Percentiles rank a stretch among this genome's conserved stretches.
These are phyloP conservation scores for Peromyscus aztecus DNA, from an alignment of 2,797 vertebrate species.

Conservation along the genomic window DNA sequence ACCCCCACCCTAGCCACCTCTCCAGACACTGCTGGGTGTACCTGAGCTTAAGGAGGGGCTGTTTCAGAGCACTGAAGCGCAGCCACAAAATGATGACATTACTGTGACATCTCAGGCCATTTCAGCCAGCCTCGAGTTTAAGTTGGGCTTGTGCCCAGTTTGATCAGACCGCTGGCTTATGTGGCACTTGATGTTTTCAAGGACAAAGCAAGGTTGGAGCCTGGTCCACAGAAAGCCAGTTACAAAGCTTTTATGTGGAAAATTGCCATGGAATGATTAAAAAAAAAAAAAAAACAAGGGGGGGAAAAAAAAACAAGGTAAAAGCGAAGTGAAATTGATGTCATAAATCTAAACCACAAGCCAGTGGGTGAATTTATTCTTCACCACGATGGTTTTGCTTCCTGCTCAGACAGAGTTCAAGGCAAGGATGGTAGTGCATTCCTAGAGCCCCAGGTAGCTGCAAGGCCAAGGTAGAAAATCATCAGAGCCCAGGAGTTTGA, in stretches of 20 bases:
- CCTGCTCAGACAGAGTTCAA: background rate
- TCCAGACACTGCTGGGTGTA: background rate
- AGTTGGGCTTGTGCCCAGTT: background rate
- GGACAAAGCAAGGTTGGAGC: conserved; percentile 24
- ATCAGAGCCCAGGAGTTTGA: background rate
- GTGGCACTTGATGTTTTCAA: conserved; percentile 38
- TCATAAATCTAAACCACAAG: conserved; percentile 6
- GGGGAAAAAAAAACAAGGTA: background rate
- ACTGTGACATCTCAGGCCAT: background rate
- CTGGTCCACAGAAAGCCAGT: background rate
- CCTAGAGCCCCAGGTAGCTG: background rate
- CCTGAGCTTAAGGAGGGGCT: conserved; percentile 51
- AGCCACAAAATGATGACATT: background rate
- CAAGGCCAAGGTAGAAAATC: background rate
- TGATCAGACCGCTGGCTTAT: background rate
- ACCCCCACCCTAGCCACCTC: background rate
- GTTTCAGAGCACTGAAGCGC: conserved; percentile 56
- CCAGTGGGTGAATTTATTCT: background rate
- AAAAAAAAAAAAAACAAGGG: background rate
- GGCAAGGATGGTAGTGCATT: too few relatives aligned
- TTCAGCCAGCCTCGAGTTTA: background rate
- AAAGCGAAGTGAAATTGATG: conserved; percentile 21
- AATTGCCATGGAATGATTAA: background rate
- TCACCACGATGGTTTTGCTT: background rate
- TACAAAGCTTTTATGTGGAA: background rate